These are phyloP conservation scores for Drosophila stalkeri DNA, from an alignment of 2,888 invertebrate species.

Conservation along the genomic window DNA sequence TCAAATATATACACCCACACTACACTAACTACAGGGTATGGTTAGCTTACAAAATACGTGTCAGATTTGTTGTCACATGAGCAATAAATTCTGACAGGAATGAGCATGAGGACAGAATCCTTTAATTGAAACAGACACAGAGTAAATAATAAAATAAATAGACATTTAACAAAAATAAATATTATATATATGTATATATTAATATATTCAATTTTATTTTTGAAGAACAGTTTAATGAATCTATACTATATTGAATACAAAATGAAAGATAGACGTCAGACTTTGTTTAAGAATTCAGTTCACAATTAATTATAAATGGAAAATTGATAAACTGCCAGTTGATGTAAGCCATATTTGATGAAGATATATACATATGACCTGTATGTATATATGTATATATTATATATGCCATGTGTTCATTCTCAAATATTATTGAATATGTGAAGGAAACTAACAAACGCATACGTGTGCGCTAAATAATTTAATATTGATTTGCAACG, in stretches of 20 bases:
- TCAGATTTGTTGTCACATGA: constrained; percentile 7
- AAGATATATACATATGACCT: not conserved
- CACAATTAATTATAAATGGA: constrained; percentile 6
- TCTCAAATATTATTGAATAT: constrained; percentile 44
- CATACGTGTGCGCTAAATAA: constrained; percentile 9
- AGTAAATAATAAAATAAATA: constrained; percentile 3
- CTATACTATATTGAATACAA: not conserved
- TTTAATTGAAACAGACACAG: constrained; percentile 23
- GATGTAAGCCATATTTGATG: constrained; percentile 29
- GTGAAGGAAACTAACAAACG: constrained; percentile 40
- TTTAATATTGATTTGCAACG: constrained; percentile 17
- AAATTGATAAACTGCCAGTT: constrained; percentile 13
- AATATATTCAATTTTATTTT: not conserved
- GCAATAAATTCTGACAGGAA: constrained; percentile 10
- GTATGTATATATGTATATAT: not conserved
- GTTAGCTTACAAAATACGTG: not conserved
- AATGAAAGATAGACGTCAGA: not conserved
- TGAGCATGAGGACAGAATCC: constrained; percentile 12
- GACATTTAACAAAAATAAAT: not conserved
- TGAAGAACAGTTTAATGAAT: not conserved
- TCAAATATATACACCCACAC: not conserved
- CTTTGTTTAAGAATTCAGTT: constrained; percentile 1
- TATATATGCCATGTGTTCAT: constrained; percentile 37
- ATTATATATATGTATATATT: not conserved
- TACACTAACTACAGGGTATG: not conserved